Evolutionary conservation across 1,140 invertebrate species (phyloP), one percentile per base, ranked within the genome.

Genomic region (Formica exsecta): DNA sequence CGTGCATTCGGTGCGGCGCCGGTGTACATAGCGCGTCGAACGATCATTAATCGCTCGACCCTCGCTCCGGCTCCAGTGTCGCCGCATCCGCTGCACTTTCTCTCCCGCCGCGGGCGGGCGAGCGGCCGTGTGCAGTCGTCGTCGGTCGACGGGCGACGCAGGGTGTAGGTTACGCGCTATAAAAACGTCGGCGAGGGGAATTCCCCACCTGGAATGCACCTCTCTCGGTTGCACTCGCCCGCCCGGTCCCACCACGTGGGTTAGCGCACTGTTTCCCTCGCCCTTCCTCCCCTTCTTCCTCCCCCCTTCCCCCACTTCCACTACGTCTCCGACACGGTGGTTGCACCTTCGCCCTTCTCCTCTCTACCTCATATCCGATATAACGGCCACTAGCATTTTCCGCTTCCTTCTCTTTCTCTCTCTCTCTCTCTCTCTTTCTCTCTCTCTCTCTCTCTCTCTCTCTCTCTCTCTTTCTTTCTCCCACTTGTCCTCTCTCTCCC

Each of bases 51-150:
- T 90, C 89, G 88, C 79, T 87, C 77, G 88, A 90, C 86, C 88
- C 86, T 90, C 89, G 76, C 70, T 68, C 54, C 61, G 88, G 88
- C 80, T 91, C 87, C 92, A 90, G 89, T 88, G 91, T 92, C 91
- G 90, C 74, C 61, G 87, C 88, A 87, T 89, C 91, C 88, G 90
- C 76, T 86, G 92, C 87, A 92, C 92, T 93, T 93, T 92, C 91
- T 92, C 92, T 89, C 75, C 75, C 74, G 80, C 70, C 85, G 76
- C 54, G 66, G 64, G 25, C 77, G 64, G 19, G 73, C 89, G 68
- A n/a, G 86, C 83, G 61, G 66, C 64, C 48, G 62, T 81, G 77
- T 90, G 74, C 79, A 71, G 36, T 85, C 61, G 48, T 62, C 65
- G 54, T 66, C 61, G 61, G 41, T 77, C 75, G 44, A 22, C 44